phyloP scores from a whole-genome alignment of 2,797 vertebrate genomes.

The Benthosema pterotum region DNA sequence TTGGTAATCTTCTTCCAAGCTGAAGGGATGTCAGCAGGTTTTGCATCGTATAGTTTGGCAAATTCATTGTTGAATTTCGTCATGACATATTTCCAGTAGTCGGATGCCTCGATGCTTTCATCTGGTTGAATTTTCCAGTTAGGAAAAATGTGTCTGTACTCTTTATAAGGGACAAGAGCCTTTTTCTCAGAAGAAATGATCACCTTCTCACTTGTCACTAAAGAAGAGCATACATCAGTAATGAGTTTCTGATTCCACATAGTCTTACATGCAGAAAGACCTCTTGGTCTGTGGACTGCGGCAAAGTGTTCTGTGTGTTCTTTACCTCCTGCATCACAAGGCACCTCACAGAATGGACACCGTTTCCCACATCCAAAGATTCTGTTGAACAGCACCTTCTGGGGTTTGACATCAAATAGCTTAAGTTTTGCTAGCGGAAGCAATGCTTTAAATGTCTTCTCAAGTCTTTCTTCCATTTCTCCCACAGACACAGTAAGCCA shows the following conservation, averaged over 20 bases:
- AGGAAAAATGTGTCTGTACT: slow-evolving; percentile 43
- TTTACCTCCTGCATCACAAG: slow-evolving; percentile 65
- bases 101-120: no score
- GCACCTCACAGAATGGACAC: slow-evolving; percentile 72
- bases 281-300: slow-evolving; percentile 55
- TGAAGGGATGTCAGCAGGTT: no score
- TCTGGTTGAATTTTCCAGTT: no score
- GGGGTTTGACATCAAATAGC: slow-evolving; percentile 45
- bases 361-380: slow-evolving; percentile 71
- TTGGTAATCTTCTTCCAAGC: no score
- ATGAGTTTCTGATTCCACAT: fast-evolving
- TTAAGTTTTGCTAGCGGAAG: background rate
- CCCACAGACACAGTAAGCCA: slow-evolving; percentile 42
- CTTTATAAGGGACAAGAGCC: slow-evolving; percentile 30
- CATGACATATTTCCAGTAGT: no score
- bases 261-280: fast-evolving
- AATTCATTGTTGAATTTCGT: no score
- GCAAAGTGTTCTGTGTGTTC: slow-evolving; percentile 57
- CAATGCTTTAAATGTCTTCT: background rate
- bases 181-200: slow-evolving; percentile 28
- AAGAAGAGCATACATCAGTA: slow-evolving; percentile 48
- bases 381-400: slow-evolving; percentile 60
- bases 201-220: fast-evolving
- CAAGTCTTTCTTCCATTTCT: slow-evolving; percentile 37
- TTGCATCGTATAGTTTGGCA: no score